Base-by-base conservation (phyloP, 1,140 invertebrate genomes). In the Bombus superbus region DNA sequence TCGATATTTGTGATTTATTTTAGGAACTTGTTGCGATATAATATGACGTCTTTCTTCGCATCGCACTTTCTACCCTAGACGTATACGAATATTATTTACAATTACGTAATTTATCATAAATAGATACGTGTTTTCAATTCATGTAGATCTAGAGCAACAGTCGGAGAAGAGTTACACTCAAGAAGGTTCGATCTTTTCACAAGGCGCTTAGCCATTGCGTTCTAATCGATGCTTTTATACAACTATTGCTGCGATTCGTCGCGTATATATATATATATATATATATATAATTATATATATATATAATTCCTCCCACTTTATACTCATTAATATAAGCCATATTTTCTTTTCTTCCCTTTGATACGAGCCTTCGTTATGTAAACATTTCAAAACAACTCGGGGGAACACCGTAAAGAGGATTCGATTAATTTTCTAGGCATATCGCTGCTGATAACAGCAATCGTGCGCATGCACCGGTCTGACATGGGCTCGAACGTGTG, bases 11-110 rank as follows among this genome's bases (percentile, higher is more conserved):
- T 93, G 85, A 90, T 94, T 93, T 94, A 93, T 93, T 94, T 92
- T 93, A 94, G 93, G 93, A 94, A 94, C 93, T 94, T 93, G 89
- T 91, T 91, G 91, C 91, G 91, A 92, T 91, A 93, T 92, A 91
- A 90, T 92, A 93, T 86, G 85, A 86, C 86, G 74, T 86, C 82
- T 85, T 88, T 72, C 38, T 66, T 88, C 91, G 91, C 88, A 92
- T 93, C 89, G 88, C 83, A 90, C 90, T 89, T 86, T 81, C 91
- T 92, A 94, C 91, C 85, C 90, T 92, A 91, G 62, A 87, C 86
- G 88, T 92, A 91, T 88, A 91, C 88, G 77, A 86, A 86, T 89
- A 88, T 88, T 93, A 91, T 94, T 87, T 92, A 93, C 92, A 92
- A 71, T 87, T 71, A 90, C 22, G 40, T 84, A 71, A 74, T 84